phyloP scores from a whole-genome alignment of 2,113 vertebrate species.

The Zonotrichia leucophrys region DNA sequence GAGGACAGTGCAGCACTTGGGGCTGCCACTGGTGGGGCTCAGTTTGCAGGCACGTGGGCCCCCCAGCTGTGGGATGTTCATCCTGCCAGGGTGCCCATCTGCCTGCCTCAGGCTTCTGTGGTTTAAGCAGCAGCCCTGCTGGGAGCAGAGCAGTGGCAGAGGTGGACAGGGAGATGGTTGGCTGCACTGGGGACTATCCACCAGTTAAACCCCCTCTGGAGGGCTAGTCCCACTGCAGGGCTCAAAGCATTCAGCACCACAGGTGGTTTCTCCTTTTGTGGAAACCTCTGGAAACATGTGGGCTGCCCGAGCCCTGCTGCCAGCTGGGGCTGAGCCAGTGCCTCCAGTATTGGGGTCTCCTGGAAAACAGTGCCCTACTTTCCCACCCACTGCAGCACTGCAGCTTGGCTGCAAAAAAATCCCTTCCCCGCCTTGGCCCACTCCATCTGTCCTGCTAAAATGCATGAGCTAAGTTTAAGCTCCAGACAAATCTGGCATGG shows the following conservation, averaged over 20 bases:
- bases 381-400: background rate
- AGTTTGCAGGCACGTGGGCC: accelerated
- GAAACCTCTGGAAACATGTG: background rate
- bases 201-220: background rate
- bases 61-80: accelerated
- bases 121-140: background rate
- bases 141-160: background rate
- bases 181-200: background rate
- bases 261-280: background rate
- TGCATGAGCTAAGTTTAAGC: background rate
- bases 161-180: accelerated
- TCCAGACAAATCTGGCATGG: background rate
- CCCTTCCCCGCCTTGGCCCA: background rate
- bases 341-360: background rate
- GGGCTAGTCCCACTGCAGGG: background rate
- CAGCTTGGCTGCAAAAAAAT: background rate
- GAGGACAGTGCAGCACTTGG: background rate
- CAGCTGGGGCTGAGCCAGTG: background rate
- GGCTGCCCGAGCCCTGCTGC: accelerated
- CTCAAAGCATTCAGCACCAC: background rate
- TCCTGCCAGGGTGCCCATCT: background rate
- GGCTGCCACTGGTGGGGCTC: background rate
- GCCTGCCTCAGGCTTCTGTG: background rate
- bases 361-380: background rate
- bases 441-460: background rate